Evolutionary conservation across 2,888 invertebrate genomes (phyloP).

Genomic region (Gari tellinella): DNA sequence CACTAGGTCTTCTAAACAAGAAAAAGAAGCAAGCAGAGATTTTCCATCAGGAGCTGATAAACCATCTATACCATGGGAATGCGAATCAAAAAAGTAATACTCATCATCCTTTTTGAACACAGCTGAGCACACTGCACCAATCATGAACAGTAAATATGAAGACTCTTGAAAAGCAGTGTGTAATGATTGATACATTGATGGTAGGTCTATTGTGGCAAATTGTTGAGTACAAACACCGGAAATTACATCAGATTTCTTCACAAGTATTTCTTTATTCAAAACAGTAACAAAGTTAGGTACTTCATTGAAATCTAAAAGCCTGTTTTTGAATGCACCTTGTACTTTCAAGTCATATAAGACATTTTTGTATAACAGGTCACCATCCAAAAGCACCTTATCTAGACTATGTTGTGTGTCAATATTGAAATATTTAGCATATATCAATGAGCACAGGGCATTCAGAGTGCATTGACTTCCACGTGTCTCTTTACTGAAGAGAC

Average conservation of each 20-base stretch:
- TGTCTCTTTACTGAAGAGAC: background rate
- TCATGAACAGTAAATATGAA: constrained; percentile 19
- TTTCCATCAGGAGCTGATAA: constrained; percentile 14
- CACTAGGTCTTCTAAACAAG: constrained; percentile 4
- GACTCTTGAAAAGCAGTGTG: constrained; percentile 13
- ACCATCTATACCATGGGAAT: constrained; percentile 33
- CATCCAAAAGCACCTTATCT: constrained; percentile 7
- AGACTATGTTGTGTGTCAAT: background rate
- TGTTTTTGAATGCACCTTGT: background rate
- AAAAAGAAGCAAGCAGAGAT: constrained; percentile 16
- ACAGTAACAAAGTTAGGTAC: background rate
- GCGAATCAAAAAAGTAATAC: constrained; percentile 41
- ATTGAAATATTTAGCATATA: constrained; percentile 7
- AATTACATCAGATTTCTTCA: constrained; percentile 11
- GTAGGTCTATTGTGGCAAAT: constrained; percentile 4
- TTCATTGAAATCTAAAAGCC: constrained; percentile 16
- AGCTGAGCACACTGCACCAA: constrained; percentile 34
- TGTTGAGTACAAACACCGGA: constrained; percentile 11
- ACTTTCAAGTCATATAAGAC: constrained; percentile 1
- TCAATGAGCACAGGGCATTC: too few species aligned
- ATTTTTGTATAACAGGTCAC: constrained; percentile 13
- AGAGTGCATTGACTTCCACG: constrained; percentile 18
- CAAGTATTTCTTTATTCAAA: constrained; percentile 6
- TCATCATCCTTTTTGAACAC: constrained; percentile 15
- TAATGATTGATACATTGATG: constrained; percentile 12